phyloP scores from a whole-genome alignment of 2,797 vertebrate genomes.

The Neostethus bicornis region DNA sequence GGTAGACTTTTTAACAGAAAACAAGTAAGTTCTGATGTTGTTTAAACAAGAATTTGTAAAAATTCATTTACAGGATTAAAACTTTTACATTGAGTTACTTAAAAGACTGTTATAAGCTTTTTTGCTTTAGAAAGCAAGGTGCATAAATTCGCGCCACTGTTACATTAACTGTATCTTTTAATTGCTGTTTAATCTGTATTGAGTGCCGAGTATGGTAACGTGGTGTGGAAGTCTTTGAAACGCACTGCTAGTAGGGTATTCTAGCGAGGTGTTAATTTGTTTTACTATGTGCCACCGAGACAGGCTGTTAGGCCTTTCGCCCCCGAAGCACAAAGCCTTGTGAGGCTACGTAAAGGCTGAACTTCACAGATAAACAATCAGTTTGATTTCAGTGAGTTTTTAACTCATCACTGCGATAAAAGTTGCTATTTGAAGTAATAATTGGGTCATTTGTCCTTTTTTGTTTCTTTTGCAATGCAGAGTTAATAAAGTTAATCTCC shows the following conservation, averaged over 20 bases:
- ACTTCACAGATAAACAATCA: slow-evolving; percentile 5
- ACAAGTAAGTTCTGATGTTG: slow-evolving; percentile 73
- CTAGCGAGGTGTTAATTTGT: slow-evolving; percentile 78
- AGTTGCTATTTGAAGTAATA: no score
- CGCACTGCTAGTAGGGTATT: slow-evolving; percentile 64
- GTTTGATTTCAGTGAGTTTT: neutral
- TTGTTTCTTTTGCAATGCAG: neutral
- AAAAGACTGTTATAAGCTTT: neutral
- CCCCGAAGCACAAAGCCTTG: slow-evolving; percentile 63
- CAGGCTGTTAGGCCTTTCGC: slow-evolving; percentile 75
- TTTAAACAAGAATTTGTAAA: neutral
- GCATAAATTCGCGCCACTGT: neutral
- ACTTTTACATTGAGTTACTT: neutral
- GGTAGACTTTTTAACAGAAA: slow-evolving; percentile 87
- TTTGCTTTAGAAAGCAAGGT: neutral
- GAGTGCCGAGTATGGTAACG: slow-evolving; percentile 58
- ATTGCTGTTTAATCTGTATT: slow-evolving; percentile 45
- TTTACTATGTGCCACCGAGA: slow-evolving; percentile 79
- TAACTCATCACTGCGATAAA: neutral
- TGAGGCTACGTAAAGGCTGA: slow-evolving; percentile 15
- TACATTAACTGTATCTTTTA: slow-evolving; percentile 28
- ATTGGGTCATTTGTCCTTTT: neutral
- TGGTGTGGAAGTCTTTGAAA: slow-evolving; percentile 65
- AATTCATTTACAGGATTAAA: neutral
- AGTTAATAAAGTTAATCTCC: neutral